Evolutionary conservation across 2,888 invertebrate species (phyloP).

Genomic region (Eristalis pertinax): DNA sequence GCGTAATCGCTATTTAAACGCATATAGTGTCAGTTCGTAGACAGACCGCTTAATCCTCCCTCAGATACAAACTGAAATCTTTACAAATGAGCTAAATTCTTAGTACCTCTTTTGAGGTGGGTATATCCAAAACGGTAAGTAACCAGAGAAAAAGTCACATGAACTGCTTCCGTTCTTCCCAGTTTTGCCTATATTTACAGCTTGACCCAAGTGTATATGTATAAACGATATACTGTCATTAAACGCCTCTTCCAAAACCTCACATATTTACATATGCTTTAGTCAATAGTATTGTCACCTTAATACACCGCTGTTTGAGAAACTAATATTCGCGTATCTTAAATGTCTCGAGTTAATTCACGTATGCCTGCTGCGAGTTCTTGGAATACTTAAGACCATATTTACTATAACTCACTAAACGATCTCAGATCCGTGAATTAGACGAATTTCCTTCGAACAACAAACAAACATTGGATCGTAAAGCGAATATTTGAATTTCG

Average conservation of each 20-base stretch:
- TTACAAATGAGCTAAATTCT: background rate
- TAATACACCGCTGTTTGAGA: no score
- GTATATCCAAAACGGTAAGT: background rate
- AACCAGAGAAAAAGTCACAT: background rate
- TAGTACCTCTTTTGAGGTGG: background rate
- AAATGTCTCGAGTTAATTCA: background rate
- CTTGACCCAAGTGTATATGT: background rate
- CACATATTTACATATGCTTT: background rate
- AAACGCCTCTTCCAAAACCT: background rate
- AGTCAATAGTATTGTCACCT: no score
- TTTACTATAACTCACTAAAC: constrained; percentile 28
- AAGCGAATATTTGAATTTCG: constrained; percentile 28
- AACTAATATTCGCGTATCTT: background rate
- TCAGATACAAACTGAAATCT: background rate
- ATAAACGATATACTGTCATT: background rate
- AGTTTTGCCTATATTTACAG: background rate
- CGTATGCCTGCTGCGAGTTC: background rate
- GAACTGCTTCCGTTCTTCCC: background rate
- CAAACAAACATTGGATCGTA: constrained; percentile 59
- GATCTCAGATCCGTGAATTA: constrained; percentile 44
- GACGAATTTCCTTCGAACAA: constrained; percentile 47
- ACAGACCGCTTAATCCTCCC: background rate
- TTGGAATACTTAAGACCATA: background rate
- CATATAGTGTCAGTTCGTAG: background rate
- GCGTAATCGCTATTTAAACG: background rate